These are phyloP conservation scores for Caenorhabditis sp. DNA, from an alignment of 2,888 invertebrate species.

Conservation along the genomic window DNA sequence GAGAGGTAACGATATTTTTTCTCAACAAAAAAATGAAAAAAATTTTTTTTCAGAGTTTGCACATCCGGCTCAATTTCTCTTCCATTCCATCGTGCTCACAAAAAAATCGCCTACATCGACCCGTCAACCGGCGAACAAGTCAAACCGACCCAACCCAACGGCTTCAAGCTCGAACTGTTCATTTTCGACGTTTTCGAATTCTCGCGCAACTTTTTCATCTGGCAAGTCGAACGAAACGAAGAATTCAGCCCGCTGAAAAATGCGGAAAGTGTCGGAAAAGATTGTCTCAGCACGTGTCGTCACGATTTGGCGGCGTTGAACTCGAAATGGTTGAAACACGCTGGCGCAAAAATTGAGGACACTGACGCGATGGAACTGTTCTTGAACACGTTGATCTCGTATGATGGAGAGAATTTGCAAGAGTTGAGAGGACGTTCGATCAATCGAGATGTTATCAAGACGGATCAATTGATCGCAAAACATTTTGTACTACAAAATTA, in stretches of 20 bases:
- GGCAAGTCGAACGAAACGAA: constrained; percentile 86
- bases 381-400: constrained; percentile 23
- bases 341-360: constrained; percentile 4
- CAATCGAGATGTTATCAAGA: constrained; percentile 10
- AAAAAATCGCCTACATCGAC: constrained; percentile 90
- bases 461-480: constrained; percentile 10
- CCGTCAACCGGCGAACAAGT: constrained; percentile 68
- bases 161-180: constrained; percentile 98
- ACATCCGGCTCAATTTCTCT: constrained; percentile 78
- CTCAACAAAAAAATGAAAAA: neutral
- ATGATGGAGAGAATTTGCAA: constrained; percentile 37
- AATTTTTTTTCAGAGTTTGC: constrained; percentile 50
- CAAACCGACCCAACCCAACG: constrained; percentile 85
- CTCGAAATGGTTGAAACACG: constrained; percentile 26
- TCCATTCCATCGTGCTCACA: constrained; percentile 91
- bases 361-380: constrained; percentile 10
- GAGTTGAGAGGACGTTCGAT: constrained; percentile 24
- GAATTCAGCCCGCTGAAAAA: constrained; percentile 98
- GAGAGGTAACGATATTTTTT: constrained; percentile 69
- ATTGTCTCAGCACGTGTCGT: constrained; percentile 80
- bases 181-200: constrained; percentile 98
- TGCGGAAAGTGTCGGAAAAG: constrained; percentile 81
- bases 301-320: constrained; percentile 27
- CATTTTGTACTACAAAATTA: neutral
- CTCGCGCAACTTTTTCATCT: constrained; percentile 87